phyloP scores from a whole-genome alignment of 2,113 vertebrate species.

The Saccopteryx leptura region DNA sequence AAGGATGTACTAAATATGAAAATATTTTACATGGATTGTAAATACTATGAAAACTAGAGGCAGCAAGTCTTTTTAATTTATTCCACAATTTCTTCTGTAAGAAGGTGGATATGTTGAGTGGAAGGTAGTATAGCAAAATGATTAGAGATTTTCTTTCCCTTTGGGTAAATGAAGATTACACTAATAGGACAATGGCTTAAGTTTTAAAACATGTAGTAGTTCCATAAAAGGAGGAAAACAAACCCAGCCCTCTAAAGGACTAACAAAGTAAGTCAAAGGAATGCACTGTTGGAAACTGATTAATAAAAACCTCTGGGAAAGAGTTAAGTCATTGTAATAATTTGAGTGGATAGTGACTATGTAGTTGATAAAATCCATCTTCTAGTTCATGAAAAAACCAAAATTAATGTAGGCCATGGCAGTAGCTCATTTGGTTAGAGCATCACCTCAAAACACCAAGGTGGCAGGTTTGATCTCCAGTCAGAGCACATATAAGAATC shows the following conservation, averaged over 20 bases:
- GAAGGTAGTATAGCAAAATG: slow-evolving; percentile 37
- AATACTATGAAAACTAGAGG: slow-evolving; percentile 38
- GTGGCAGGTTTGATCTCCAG: too few relatives aligned
- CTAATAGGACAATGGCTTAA: slow-evolving; percentile 42
- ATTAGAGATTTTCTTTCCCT: slow-evolving; percentile 14
- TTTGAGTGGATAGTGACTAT: background rate
- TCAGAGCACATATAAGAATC: too few relatives aligned
- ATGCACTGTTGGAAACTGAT: background rate
- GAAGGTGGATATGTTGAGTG: background rate
- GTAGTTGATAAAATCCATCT: slow-evolving; percentile 37
- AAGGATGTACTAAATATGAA: slow-evolving; percentile 39
- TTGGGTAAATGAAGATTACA: slow-evolving; percentile 26
- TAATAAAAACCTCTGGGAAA: slow-evolving; percentile 26
- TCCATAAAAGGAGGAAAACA: slow-evolving; percentile 30
- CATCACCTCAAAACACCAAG: too few relatives aligned
- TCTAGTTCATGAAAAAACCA: background rate
- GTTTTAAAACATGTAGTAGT: background rate
- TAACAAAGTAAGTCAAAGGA: background rate
- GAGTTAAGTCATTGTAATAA: background rate
- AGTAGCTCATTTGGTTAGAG: too few relatives aligned
- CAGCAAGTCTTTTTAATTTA: slow-evolving; percentile 43
- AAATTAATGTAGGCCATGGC: background rate
- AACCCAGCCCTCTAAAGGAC: background rate
- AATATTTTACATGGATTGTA: slow-evolving; percentile 51
- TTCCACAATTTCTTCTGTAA: slow-evolving; percentile 2